Conservation (phyloP, 2,797 vertebrate genomes). For the Coluber constrictor region DNA sequence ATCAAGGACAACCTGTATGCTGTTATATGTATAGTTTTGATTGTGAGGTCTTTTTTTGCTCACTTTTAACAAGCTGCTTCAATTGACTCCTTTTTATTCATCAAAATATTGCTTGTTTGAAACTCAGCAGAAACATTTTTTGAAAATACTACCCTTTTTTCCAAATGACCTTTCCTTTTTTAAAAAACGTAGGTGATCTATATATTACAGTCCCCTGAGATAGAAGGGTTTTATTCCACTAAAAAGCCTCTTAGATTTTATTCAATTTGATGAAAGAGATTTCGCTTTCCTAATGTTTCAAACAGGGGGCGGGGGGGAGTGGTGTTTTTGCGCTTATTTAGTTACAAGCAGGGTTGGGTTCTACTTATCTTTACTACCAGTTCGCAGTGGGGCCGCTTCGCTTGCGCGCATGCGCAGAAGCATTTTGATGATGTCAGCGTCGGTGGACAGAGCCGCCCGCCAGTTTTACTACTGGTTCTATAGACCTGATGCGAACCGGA, state of each 20-base stretch:
- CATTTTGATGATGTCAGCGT: too few species aligned
- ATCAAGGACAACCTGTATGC: too few species aligned
- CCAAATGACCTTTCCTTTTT: not conserved
- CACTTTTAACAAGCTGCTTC: not conserved
- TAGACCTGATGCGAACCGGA: too few species aligned
- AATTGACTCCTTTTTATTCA: not conserved
- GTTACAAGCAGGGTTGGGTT: not conserved
- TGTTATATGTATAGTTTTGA: not conserved
- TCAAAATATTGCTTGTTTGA: not conserved
- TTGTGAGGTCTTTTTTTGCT: not conserved
- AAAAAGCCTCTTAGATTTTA: not conserved
- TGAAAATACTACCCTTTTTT: not conserved
- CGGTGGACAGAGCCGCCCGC: too few species aligned
- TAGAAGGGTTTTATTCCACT: not conserved
- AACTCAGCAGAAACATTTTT: not conserved
- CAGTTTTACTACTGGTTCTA: too few species aligned
- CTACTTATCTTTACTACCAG: too few species aligned
- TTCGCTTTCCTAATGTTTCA: not conserved
- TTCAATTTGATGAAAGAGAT: not conserved
- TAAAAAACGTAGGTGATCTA: not conserved
- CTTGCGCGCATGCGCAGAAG: too few species aligned
- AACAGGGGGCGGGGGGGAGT: not conserved
- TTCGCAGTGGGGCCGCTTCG: too few species aligned
- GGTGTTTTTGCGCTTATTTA: not conserved
- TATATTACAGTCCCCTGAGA: not conserved